phyloP scores from a whole-genome alignment of 2,113 vertebrate genomes.

The Poicephalus meyeri region DNA sequence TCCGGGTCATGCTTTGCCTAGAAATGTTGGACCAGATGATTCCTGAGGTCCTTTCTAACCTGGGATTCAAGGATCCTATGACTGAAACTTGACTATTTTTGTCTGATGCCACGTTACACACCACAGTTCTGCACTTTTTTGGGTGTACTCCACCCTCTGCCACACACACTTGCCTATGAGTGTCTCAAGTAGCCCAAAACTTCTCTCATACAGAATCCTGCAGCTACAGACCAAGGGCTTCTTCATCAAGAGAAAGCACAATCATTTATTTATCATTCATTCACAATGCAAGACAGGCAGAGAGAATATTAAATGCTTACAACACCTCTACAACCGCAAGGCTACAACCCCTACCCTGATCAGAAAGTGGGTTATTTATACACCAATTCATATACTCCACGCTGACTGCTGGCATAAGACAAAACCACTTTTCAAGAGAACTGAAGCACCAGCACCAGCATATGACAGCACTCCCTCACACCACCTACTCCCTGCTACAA shows the following conservation, averaged over 20 bases:
- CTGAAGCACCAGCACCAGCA: not conserved
- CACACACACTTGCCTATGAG: not conserved
- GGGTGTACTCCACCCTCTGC: not conserved
- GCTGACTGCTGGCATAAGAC: not conserved
- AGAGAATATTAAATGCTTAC: not conserved
- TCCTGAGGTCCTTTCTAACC: not conserved
- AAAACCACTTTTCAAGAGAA: not conserved
- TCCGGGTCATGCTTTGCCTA: not conserved
- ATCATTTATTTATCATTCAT: not conserved
- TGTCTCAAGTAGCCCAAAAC: not conserved
- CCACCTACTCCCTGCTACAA: not conserved
- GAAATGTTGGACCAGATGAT: not conserved
- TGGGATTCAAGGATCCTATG: not conserved
- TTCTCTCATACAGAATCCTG: not conserved
- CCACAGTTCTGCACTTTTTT: not conserved
- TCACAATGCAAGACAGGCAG: accelerated
- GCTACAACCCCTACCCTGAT: not conserved
- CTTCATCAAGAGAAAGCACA: not conserved
- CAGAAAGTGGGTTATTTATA: not conserved
- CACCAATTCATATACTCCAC: not conserved
- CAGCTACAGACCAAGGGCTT: not conserved
- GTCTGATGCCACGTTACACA: not conserved
- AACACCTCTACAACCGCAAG: not conserved
- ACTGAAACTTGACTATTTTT: not conserved
- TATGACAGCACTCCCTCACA: no score